Evolutionary conservation across 2,113 vertebrate genomes (phyloP).

Genomic region (Solea solea): DNA sequence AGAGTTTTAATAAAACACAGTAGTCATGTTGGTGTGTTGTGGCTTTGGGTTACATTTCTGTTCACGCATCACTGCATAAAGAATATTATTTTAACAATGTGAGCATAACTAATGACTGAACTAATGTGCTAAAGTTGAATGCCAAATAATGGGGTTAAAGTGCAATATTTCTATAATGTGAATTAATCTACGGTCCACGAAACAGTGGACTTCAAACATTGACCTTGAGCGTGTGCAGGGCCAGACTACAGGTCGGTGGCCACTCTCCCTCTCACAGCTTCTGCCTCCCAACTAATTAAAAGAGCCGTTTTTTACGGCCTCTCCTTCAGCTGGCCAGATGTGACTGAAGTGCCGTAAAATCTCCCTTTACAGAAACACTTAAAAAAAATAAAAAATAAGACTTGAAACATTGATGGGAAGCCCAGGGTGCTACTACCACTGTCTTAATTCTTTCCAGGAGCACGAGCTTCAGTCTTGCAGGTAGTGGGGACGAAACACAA

Average conservation of each 20-base stretch:
- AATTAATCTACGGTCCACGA: background rate
- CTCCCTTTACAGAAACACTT: slow-evolving; percentile 63
- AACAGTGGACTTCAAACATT: slow-evolving; percentile 33
- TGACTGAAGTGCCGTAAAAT: slow-evolving; percentile 62
- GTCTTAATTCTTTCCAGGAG: slow-evolving; percentile 17
- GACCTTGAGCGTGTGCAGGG: slow-evolving; percentile 45
- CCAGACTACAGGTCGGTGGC: slow-evolving; percentile 32
- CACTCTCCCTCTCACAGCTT: slow-evolving; percentile 31
- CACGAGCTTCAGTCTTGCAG: slow-evolving; percentile 2
- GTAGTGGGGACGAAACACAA: background rate
- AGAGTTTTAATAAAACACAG: too few relatives aligned
- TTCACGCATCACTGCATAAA: too few relatives aligned
- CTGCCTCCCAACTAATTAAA: slow-evolving; percentile 63
- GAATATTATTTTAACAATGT: too few relatives aligned
- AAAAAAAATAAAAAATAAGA: slow-evolving; percentile 20
- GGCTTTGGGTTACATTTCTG: too few relatives aligned
- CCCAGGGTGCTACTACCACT: background rate
- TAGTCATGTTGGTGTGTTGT: too few relatives aligned
- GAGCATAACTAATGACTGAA: too few relatives aligned
- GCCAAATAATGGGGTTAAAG: too few relatives aligned
- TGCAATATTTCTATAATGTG: too few relatives aligned
- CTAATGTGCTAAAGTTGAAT: too few relatives aligned
- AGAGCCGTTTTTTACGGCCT: slow-evolving; percentile 56
- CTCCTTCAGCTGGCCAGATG: slow-evolving; percentile 66
- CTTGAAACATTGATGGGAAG: slow-evolving; percentile 11